Base-by-base conservation (phyloP, 2,113 vertebrate species). In the Pyrgilauda ruficollis region DNA sequence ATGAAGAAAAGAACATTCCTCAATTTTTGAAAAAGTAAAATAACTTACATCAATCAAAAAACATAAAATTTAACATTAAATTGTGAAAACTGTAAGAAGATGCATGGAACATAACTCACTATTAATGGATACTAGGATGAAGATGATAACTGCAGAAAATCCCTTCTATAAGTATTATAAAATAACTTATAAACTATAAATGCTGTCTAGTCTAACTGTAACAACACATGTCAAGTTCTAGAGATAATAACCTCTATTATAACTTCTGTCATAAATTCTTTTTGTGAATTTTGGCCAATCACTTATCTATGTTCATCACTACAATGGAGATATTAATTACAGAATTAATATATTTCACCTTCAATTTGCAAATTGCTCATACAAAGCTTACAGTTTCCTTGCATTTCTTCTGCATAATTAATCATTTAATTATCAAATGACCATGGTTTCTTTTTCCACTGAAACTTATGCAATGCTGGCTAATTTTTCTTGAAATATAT, bases 351-450 rank as follows among this genome's bases (percentile, higher is more conserved):
- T 43, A 66, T 87, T 94, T 94, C 59, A 66, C n/a, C 37, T 89
- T 87, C 39, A 74, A 63, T 90, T 95, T 95, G 26, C 35, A 88
- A 70, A 77, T 83, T 93, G 13, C 20, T 86, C 20, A 52, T 69
- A 66, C 23, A 89, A 89, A 94, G 3, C 66, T 58, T 82, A 61
- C 5, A 13, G 31, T 75, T 92, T 73, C 74, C 16, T 87, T 82
- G 39, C 30, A 75, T 89, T 96, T 80, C 59, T 87, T 91, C 76
- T 86, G 31, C 50, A 93, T 89, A 95, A 91, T 87, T 85, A 87
- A 93, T 95, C 9, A 41, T 47, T 92, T 61, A 46, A 9, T 79
- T 84, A 41, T 91, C 35, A 50, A 13, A 31, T 80, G 35, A 14
- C 37, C 33, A 7, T 1, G 20, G 7, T 21, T 15, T 70, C 59